Percentiles rank a stretch among this genome's conserved stretches.
Evolutionary conservation across 2,797 vertebrate species (phyloP).

Genomic region (Coccyzus lansbergi): DNA sequence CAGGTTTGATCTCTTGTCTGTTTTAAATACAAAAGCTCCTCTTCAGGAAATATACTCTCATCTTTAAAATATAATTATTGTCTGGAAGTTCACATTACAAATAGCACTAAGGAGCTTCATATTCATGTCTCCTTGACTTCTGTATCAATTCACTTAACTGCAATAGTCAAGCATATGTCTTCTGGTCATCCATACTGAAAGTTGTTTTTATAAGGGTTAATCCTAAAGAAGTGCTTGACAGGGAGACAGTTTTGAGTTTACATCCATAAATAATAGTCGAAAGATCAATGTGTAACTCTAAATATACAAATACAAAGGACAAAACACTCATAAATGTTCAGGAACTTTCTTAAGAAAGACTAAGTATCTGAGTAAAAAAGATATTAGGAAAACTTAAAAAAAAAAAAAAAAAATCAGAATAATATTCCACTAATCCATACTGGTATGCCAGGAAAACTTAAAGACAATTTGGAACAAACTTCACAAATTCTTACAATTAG

Average conservation of each 20-base stretch:
- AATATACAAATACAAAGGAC: background rate
- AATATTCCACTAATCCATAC: slow-evolving; percentile 46
- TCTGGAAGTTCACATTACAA: slow-evolving; percentile 39
- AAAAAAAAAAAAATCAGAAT: background rate
- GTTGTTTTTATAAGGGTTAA: background rate
- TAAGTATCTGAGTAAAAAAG: background rate
- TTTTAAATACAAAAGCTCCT: slow-evolving; percentile 6
- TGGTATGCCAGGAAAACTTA: slow-evolving; percentile 65
- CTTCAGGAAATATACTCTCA: background rate
- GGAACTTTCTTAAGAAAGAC: background rate
- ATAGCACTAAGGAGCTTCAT: slow-evolving; percentile 20
- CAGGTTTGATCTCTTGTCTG: background rate
- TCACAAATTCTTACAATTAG: slow-evolving; percentile 66
- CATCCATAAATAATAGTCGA: background rate
- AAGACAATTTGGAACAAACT: slow-evolving; percentile 69
- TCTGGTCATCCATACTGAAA: background rate
- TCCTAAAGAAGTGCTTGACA: background rate
- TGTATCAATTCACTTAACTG: slow-evolving; percentile 56
- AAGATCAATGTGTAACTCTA: background rate
- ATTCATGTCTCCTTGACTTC: slow-evolving; percentile 31
- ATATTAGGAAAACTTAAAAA: background rate
- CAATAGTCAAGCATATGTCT: background rate
- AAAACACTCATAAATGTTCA: background rate
- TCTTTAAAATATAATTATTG: slow-evolving; percentile 21
- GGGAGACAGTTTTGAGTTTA: background rate